Base-by-base conservation (phyloP, 2,113 vertebrate genomes). In the Aspidoscelis tigris region DNA sequence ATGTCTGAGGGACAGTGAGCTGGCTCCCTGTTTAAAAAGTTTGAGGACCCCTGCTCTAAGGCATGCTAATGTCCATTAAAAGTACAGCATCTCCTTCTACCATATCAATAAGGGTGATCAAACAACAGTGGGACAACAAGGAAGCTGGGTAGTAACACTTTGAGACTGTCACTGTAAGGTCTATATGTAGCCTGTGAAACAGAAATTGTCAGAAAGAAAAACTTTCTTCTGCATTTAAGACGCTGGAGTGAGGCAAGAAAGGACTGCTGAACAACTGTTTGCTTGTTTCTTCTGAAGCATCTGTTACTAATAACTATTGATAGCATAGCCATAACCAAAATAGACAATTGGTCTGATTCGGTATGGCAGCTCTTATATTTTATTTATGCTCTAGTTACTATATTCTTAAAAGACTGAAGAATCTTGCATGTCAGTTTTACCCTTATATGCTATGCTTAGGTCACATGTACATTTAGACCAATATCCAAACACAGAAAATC, bases 311-410 rank as follows among this genome's bases (percentile, higher is more conserved):
- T 74, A 41, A n/a, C 71, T 33, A 47, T 74, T 39, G 44, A 55
- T 41, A 44, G 39, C 55, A 44, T 64, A 41, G 61, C 64, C 20
- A 41, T 64, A 61, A 58, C 39, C 16, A n/a, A 74, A 47, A 74
- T 64, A 24, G 41, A 64, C 55, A 58, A 64, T 74, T 82, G 39
- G 24, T 21, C 24, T 82, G 71, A 82, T 82, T 65, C 70, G 74
- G 73, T 74, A 61, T 33, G 71, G 8, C 55, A 82, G 44, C 39
- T 73, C 41, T 65, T 47, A 33, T 47, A 24, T 64, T 11, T n/a
- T 39, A 74, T 64, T 74, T 44, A 82, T 33, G 58, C 55, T 82
- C 50, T 69, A 81, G 8, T 81, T 71, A 43, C 33, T 58, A n/a
- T 22, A 43, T 4, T 26, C 24, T 39, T 26, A 58, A 81, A 33